Percentiles rank a stretch among this genome's conserved stretches.
These are phyloP conservation scores for Philypnodon macrostomus DNA, from an alignment of 2,797 vertebrate genomes.

Conservation along the genomic window DNA sequence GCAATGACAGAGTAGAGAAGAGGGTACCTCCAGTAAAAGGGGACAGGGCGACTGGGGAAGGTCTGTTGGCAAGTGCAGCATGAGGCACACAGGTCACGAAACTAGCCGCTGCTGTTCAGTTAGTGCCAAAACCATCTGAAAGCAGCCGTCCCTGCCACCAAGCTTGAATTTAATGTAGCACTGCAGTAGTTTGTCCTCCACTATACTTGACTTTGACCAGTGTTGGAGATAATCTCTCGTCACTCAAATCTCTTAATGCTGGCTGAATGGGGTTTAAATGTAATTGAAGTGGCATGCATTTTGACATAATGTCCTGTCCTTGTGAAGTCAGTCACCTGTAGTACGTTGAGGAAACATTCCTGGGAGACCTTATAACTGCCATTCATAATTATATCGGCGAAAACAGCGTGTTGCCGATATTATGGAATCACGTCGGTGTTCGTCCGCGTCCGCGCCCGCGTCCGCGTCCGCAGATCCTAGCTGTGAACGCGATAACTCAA, in stretches of 20 bases:
- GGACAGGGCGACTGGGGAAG: slow-evolving; percentile 39
- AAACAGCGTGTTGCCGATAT: too few relatives aligned
- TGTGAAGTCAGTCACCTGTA: slow-evolving; percentile 35
- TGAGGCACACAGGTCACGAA: slow-evolving; percentile 28
- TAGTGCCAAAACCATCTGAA: slow-evolving; percentile 47
- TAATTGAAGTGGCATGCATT: slow-evolving; percentile 52
- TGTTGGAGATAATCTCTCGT: slow-evolving; percentile 58
- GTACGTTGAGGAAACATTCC: slow-evolving; percentile 35
- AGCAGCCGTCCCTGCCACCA: slow-evolving; percentile 34
- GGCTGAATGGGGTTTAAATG: slow-evolving; percentile 46
- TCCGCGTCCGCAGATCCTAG: too few relatives aligned
- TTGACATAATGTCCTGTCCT: slow-evolving; percentile 58
- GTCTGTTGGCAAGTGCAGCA: slow-evolving; percentile 42
- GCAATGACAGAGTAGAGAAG: slow-evolving; percentile 70
- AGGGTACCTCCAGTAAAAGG: slow-evolving; percentile 43
- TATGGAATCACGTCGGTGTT: too few relatives aligned
- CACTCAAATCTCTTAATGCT: slow-evolving; percentile 61
- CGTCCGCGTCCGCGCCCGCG: too few relatives aligned
- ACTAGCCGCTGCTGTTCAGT: slow-evolving; percentile 13
- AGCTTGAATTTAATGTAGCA: slow-evolving; percentile 22
- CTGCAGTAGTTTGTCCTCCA: slow-evolving; percentile 45
- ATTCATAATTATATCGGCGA: too few relatives aligned
- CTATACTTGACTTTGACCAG: slow-evolving; percentile 34
- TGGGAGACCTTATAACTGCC: slow-evolving; percentile 30
- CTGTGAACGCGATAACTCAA: too few relatives aligned